Evolutionary conservation across 2,113 vertebrate genomes (phyloP).

Genomic region (Nycticryphes semicollaris): DNA sequence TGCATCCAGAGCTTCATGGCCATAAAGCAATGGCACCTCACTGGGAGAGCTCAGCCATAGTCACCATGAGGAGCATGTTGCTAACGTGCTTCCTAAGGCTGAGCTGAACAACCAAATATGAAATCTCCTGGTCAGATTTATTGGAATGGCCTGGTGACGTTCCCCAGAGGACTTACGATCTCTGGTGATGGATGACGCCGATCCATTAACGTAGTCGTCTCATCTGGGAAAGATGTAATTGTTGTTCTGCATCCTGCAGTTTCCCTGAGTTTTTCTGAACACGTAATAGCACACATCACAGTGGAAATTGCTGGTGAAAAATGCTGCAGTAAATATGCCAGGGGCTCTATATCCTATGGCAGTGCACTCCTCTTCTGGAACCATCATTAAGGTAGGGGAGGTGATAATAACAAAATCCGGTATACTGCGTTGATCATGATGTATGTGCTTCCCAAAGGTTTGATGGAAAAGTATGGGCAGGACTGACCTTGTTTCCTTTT

Average conservation of each 20-base stretch:
- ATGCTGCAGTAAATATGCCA: conserved; percentile 64
- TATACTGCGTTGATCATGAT: neutral
- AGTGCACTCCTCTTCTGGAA: neutral
- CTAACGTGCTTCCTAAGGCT: neutral
- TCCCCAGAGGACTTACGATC: conserved; percentile 17
- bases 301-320: conserved; percentile 37
- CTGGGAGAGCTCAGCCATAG: neutral
- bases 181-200: conserved; percentile 37
- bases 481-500: neutral
- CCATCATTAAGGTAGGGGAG: conserved; percentile 8
- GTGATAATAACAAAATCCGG: conserved; percentile 30
- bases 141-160: neutral
- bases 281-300: neutral
- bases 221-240: conserved; percentile 60
- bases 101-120: neutral
- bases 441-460: neutral
- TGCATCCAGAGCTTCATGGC: neutral
- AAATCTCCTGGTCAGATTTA: conserved; percentile 1
- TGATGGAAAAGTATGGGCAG: neutral
- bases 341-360: neutral
- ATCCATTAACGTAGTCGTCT: conserved; percentile 48
- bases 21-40: neutral
- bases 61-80: neutral
- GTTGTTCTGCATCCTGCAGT: conserved; percentile 37
- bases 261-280: conserved; percentile 49